phyloP scores from a whole-genome alignment of 1,140 invertebrate genomes.

The Mizuhopecten yessoensis region DNA sequence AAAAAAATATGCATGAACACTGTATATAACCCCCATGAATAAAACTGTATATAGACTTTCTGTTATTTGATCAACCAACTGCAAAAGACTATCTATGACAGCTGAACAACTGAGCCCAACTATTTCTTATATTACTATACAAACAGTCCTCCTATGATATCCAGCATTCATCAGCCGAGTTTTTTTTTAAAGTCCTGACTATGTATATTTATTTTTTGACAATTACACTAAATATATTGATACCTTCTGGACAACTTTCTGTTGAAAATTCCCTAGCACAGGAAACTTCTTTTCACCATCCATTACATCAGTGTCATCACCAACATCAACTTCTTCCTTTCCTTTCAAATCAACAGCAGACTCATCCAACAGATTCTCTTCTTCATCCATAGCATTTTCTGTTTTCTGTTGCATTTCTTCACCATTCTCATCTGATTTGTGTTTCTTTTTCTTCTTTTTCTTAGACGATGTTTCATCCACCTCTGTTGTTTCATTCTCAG shows the following conservation, averaged over 20 bases:
- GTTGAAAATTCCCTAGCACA: conserved; percentile 6
- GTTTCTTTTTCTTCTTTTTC: conserved; percentile 56
- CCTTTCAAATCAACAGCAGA: not conserved
- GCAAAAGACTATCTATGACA: too few relatives aligned
- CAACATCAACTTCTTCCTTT: not conserved
- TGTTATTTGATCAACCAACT: too few relatives aligned
- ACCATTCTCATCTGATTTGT: conserved; percentile 41
- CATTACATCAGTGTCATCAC: not conserved
- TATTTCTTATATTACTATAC: too few relatives aligned
- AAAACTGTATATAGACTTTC: too few relatives aligned
- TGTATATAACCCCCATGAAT: too few relatives aligned
- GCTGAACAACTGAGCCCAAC: too few relatives aligned
- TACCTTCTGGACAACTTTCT: conserved; percentile 41
- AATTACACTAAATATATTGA: too few relatives aligned
- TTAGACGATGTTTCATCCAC: not conserved
- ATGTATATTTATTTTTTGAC: too few relatives aligned
- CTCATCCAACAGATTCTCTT: conserved; percentile 43
- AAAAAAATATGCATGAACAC: too few relatives aligned
- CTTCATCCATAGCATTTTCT: not conserved
- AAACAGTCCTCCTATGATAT: too few relatives aligned
- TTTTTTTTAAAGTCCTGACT: too few relatives aligned
- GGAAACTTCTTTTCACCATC: not conserved
- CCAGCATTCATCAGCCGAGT: too few relatives aligned
- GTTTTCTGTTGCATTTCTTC: conserved; percentile 48
- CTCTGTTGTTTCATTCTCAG: not conserved